Base-by-base conservation (phyloP, 2,113 vertebrate species). In the Tupaia tana region DNA sequence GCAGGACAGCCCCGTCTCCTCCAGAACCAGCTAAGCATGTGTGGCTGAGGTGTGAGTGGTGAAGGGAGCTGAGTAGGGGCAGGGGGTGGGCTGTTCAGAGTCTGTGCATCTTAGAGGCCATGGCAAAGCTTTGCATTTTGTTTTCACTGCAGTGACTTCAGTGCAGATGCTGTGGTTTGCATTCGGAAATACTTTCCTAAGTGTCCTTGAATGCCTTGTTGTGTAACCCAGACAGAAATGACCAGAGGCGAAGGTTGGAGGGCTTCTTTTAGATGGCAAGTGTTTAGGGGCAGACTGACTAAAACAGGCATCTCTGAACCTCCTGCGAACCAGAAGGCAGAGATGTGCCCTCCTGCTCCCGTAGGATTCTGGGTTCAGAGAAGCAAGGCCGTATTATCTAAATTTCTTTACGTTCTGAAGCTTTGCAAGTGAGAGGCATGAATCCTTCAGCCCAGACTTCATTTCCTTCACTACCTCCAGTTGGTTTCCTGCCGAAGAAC, bases 211-310 rank as follows among this genome's bases (percentile, higher is more conserved):
- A 61, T 88, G 74, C n/a, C 58, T 34, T 56, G 0, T 96, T 96
- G 29, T 1, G 2, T 71, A 89, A 96, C 14, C 0, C 7, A 95
- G 89, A 29, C n/a, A 85, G 69, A 81, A 64, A 14, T 69, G 63
- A 19, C 82, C 69, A 90, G 86, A 67, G 56, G 14, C 69, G 71
- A 27, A 79, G 61, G 58, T 22, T 79, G 82, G 67, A 88, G 82
- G 95, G 56, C 77, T 87, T 90, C 97, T 95, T 95, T 90, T 56
- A 90, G 89, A 91, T 90, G 81, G 71, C n/a, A 83, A 31, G 78
- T 74, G 87, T 81, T 88, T 64, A 69, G 63, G 93, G 93, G 25
- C 61, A 67, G 59, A 22, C 54, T 75, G 18, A 67, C 61, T 66
- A 70, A 90, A 96, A 87, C 29, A 84, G 66, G 25, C 7, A 29